These are phyloP conservation scores for Syngnathus floridae DNA, from an alignment of 2,113 vertebrate species.

Conservation along the genomic window DNA sequence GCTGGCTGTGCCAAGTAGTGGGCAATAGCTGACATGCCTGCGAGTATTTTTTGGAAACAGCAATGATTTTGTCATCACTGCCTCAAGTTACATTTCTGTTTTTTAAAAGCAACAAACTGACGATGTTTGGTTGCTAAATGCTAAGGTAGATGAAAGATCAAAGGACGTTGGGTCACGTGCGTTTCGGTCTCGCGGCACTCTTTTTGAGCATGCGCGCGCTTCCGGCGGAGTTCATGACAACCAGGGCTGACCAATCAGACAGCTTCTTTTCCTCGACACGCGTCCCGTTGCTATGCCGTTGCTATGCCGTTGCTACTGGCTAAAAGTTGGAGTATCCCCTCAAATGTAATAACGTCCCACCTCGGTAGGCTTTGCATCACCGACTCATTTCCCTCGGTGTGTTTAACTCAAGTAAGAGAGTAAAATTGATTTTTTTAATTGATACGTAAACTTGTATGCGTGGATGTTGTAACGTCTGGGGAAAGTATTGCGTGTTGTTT, in stretches of 20 bases:
- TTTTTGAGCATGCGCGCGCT: slow-evolving; percentile 39
- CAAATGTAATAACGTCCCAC: too few relatives aligned
- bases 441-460: not conserved
- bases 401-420: not conserved
- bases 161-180: not conserved
- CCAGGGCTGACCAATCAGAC: slow-evolving; percentile 44
- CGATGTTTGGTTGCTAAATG: not conserved
- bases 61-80: not conserved
- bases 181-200: slow-evolving; percentile 38
- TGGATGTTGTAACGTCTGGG: not conserved
- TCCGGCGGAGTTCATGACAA: slow-evolving; percentile 19
- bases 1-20: not conserved
- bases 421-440: not conserved
- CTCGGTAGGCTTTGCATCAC: not conserved
- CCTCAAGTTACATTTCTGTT: not conserved
- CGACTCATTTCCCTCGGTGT: not conserved
- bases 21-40: too few relatives aligned
- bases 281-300: slow-evolving; percentile 61
- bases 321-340: too few relatives aligned
- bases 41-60: not conserved
- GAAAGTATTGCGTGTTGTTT: not conserved
- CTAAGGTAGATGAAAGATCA: not conserved
- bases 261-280: not conserved
- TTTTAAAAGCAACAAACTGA: not conserved
- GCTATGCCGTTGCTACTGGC: slow-evolving; percentile 30